Percentiles rank a stretch among this genome's conserved stretches.
phyloP scores from a whole-genome alignment of 2,888 invertebrate genomes.

The Trisateles emortualis region DNA sequence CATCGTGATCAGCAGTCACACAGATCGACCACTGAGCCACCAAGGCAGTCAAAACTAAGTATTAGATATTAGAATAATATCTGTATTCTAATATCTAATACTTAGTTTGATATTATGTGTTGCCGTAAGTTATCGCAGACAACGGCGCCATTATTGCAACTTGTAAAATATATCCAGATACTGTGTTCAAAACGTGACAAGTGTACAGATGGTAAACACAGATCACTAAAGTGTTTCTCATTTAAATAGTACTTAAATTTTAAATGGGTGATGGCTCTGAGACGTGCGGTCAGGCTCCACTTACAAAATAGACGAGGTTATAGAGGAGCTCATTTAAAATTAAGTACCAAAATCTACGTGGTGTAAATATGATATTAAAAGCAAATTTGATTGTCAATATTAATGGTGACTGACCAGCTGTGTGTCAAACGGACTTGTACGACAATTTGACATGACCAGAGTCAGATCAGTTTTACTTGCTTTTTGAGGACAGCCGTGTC shows the following conservation, averaged over 20 bases:
- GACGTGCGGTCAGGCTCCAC: slow-evolving; percentile 2
- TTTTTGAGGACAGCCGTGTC: too few relatives aligned
- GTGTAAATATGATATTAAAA: too few relatives aligned
- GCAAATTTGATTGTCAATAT: too few relatives aligned
- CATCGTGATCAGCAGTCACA: too few relatives aligned
- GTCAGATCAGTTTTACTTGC: too few relatives aligned
- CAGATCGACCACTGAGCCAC: too few relatives aligned
- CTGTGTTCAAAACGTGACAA: slow-evolving; percentile 17
- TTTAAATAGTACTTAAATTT: slow-evolving; percentile 9
- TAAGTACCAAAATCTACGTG: not conserved
- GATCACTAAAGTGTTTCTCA: slow-evolving; percentile 3
- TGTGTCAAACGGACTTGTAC: too few relatives aligned
- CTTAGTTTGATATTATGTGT: slow-evolving; percentile 1
- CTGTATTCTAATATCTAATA: not conserved
- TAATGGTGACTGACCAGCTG: too few relatives aligned
- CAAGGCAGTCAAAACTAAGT: too few relatives aligned
- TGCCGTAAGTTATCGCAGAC: slow-evolving; percentile 13
- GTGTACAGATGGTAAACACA: not conserved
- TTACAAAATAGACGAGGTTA: not conserved
- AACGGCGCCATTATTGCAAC: slow-evolving; percentile 8
- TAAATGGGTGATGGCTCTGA: not conserved
- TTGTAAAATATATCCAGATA: slow-evolving; percentile 17
- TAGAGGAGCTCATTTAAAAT: not conserved
- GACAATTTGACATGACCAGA: too few relatives aligned
- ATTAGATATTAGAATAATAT: too few relatives aligned